Evolutionary conservation across 2,113 vertebrate species (phyloP), one percentile per base, ranked within the genome.

Genomic region (Tachysurus vachellii): DNA sequence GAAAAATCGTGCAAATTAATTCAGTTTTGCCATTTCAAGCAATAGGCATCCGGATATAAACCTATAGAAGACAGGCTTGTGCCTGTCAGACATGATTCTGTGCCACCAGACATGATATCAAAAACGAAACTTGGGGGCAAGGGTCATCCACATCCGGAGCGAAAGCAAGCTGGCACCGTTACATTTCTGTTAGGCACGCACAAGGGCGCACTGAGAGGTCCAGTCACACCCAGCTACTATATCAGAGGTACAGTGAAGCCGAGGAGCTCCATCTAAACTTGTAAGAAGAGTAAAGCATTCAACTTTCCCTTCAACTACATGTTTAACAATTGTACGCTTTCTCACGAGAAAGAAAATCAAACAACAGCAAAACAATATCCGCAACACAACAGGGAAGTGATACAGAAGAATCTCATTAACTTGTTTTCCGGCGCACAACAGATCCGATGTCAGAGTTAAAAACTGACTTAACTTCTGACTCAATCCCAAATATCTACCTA

Each of bases 121-220:
- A 80, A 54, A 64, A 17, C 13, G 73, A 77, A 64, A 79, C 36
- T 53, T 75, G 16, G 17, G 42, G 23, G 14, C 54, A 59, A 1
- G 2, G 57, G 84, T 80, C 47, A 86, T 23, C 61, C 85, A 68
- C 62, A 80, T 80, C 79, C 79, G 79, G 79, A 59, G 17, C 53
- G 21, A 42, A 56, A 62, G 31, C 31, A 61, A 21, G 26, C 12
- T 44, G 75, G 31, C 13, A 56, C 80, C 21, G 36, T 26, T 4
- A 53, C 57, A 17, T 14, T 9, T 21, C 21, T 56, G 19, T 26
- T n/a, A 54, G 16, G 9, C 42, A 21, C 44, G 4, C 68, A 42
- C 31, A 54, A 61, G 36, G 36, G 36, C 61, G 2, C 56, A 23
- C 59, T 2, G 17, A 26, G 4, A 54, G 21, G 26, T 12, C 13